Percentiles rank a stretch among this genome's conserved stretches.
Evolutionary conservation across 2,113 vertebrate species (phyloP).

Genomic region (Lichenostomus cassidix): DNA sequence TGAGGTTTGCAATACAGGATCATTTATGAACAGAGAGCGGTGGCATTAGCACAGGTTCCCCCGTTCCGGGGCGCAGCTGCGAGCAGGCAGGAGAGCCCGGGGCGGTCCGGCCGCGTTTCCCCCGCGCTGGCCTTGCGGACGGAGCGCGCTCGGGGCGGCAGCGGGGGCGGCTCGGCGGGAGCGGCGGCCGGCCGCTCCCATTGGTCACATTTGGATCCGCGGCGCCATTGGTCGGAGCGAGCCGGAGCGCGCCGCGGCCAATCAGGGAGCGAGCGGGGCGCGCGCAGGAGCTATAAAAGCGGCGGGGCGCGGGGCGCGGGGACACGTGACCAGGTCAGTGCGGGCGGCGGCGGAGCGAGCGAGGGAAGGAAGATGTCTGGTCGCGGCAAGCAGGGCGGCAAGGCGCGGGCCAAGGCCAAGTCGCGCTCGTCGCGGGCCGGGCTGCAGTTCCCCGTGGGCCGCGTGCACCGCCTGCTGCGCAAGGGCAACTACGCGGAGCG

Average conservation of each 20-base stretch:
- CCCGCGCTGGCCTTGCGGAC: too few relatives aligned
- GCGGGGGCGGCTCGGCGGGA: background rate
- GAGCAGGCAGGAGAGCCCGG: too few relatives aligned
- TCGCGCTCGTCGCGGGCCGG: conserved; percentile 72
- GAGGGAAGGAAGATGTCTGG: too few relatives aligned
- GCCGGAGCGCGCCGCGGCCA: fast-evolving
- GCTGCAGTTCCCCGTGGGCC: conserved; percentile 84
- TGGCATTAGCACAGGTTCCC: fast-evolving
- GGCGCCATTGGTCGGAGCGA: background rate
- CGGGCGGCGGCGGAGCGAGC: fast-evolving
- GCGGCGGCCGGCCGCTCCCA: background rate
- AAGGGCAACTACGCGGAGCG: conserved; percentile 76
- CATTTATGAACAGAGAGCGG: fast-evolving
- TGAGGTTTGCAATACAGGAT: fast-evolving
- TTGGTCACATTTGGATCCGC: conserved; percentile 52
- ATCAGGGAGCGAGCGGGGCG: background rate
- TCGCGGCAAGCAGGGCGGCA: background rate
- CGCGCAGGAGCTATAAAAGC: background rate
- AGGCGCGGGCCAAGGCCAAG: conserved; percentile 70
- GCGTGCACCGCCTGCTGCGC: conserved; percentile 84
- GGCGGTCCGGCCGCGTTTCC: too few relatives aligned
- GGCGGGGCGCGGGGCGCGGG: fast-evolving
- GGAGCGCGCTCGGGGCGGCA: too few relatives aligned
- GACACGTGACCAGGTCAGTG: fast-evolving
- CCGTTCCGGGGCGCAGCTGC: fast-evolving